Evolutionary conservation across 2,797 vertebrate species (phyloP).

Genomic region (Gallinago nigripennis): DNA sequence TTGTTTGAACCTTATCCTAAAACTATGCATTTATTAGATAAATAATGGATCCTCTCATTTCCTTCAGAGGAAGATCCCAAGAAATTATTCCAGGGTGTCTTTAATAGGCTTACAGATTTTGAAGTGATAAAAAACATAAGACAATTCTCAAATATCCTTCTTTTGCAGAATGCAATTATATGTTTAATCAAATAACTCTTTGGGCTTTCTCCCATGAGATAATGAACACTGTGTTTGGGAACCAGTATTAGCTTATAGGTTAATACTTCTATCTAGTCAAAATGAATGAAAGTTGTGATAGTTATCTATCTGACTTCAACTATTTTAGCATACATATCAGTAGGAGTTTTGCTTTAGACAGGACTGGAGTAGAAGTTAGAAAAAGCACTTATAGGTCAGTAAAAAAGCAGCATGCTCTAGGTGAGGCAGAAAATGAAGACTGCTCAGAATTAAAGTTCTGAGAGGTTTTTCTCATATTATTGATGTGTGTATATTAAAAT

Average conservation of each 20-base stretch:
- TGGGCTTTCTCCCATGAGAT: not conserved
- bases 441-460: not conserved
- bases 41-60: not conserved
- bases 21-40: not conserved
- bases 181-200: not conserved
- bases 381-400: not conserved
- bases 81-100: not conserved
- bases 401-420: not conserved
- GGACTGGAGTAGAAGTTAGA: not conserved
- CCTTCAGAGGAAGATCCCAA: not conserved
- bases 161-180: not conserved
- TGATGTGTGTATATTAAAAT: not conserved
- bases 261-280: not conserved
- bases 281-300: not conserved
- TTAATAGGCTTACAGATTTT: not conserved
- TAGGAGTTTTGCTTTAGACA: not conserved
- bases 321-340: not conserved
- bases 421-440: not conserved
- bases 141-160: not conserved
- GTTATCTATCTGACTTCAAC: not conserved
- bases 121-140: not conserved
- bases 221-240: not conserved
- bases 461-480: not conserved
- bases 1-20: not conserved
- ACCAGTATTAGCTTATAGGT: not conserved